Conservation (phyloP, 2,888 invertebrate species). For the Nomada fucata region DNA sequence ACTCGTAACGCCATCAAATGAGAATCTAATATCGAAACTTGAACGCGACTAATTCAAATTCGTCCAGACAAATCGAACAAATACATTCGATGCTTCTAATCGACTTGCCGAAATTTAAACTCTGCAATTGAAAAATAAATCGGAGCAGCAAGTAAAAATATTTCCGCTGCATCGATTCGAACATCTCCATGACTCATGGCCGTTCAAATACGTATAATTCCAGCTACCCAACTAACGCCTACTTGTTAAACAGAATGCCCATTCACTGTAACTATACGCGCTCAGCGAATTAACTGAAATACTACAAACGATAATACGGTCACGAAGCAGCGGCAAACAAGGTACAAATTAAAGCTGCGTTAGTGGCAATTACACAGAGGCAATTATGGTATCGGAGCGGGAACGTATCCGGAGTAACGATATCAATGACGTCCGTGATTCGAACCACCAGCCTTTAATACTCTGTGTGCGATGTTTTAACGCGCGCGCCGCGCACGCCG, state of each 20-base stretch:
- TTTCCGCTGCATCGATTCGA: background rate
- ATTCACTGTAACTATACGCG: no score
- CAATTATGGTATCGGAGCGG: slow-evolving; percentile 55
- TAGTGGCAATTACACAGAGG: slow-evolving; percentile 27
- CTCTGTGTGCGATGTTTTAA: slow-evolving; percentile 39
- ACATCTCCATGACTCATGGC: background rate
- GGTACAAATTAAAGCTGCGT: background rate
- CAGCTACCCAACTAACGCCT: background rate
- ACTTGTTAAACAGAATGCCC: no score
- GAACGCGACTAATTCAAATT: background rate
- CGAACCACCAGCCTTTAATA: slow-evolving; percentile 25
- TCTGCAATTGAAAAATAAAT: background rate
- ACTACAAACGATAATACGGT: slow-evolving; percentile 4
- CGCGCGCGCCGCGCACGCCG: slow-evolving; percentile 24
- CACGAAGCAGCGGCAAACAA: slow-evolving; percentile 17
- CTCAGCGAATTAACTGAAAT: slow-evolving; percentile 6
- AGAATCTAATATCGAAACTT: background rate
- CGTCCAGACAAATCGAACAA: no score
- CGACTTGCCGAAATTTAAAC: no score
- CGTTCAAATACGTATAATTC: slow-evolving; percentile 10
- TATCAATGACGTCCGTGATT: slow-evolving; percentile 33
- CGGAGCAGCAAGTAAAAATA: background rate
- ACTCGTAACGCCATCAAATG: no score
- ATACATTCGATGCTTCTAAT: no score
- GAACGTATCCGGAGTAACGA: slow-evolving; percentile 43